Evolutionary conservation across 2,113 vertebrate species (phyloP).

Genomic region (Mesitornis unicolor): DNA sequence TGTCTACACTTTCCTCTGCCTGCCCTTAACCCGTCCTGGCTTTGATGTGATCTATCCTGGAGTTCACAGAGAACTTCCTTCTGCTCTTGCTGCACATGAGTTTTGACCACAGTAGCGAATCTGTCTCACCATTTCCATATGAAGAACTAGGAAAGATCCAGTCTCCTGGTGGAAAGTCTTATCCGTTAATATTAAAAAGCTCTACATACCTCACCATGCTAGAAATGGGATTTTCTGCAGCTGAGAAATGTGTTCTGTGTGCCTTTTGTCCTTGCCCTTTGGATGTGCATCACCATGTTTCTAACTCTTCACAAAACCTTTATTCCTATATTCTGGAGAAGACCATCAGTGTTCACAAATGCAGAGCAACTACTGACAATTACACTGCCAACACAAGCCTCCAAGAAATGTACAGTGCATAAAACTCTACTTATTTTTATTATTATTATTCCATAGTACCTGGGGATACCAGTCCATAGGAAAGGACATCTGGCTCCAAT

Average conservation of each 20-base stretch:
- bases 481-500: neutral
- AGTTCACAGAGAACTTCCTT: neutral
- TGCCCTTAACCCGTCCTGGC: neutral
- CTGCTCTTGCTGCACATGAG: neutral
- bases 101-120: neutral
- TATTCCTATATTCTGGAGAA: neutral
- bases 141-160: neutral
- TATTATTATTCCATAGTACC: neutral
- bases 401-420: neutral
- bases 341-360: neutral
- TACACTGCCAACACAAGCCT: neutral
- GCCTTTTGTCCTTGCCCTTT: neutral
- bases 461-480: neutral
- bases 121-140: neutral
- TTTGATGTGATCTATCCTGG: neutral
- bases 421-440: neutral
- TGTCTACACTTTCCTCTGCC: neutral
- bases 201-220: neutral
- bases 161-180: neutral
- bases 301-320: neutral
- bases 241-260: neutral
- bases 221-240: neutral
- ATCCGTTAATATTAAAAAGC: neutral
- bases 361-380: neutral
- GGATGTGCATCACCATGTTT: neutral